phyloP scores from a whole-genome alignment of 2,113 vertebrate species.

The Terrapene triunguis region DNA sequence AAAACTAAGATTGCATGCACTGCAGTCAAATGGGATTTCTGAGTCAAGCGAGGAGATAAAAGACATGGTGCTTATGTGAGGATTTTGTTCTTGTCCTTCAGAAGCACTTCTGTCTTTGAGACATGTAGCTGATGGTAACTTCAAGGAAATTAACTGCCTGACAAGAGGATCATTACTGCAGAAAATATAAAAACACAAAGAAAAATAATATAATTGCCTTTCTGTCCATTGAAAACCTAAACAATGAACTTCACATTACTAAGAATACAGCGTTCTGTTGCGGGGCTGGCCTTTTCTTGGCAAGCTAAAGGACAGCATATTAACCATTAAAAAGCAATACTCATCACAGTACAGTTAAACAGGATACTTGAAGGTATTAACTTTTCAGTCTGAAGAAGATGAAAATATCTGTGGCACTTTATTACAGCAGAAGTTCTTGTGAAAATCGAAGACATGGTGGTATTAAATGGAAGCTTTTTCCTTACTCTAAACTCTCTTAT shows the following conservation, averaged over 20 bases:
- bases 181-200: constrained; percentile 1
- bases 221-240: not conserved
- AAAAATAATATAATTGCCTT: not conserved
- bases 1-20: not conserved
- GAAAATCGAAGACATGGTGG: not conserved
- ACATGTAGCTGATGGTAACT: not conserved
- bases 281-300: not conserved
- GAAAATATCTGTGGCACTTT: not conserved
- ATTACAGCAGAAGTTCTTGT: not conserved
- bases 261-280: not conserved
- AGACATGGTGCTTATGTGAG: not conserved
- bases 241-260: not conserved
- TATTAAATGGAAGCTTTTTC: not conserved
- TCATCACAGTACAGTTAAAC: not conserved
- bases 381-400: not conserved
- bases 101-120: not conserved
- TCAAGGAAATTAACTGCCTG: rapidly evolving
- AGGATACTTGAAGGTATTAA: not conserved
- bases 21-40: not conserved
- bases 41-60: not conserved
- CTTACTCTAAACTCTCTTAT: not conserved
- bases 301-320: not conserved
- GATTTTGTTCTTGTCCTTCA: not conserved
- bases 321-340: not conserved
- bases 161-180: not conserved